phyloP scores from a whole-genome alignment of 92 coral and sea anemone genomes.

The Palythoa grandiflora region DNA sequence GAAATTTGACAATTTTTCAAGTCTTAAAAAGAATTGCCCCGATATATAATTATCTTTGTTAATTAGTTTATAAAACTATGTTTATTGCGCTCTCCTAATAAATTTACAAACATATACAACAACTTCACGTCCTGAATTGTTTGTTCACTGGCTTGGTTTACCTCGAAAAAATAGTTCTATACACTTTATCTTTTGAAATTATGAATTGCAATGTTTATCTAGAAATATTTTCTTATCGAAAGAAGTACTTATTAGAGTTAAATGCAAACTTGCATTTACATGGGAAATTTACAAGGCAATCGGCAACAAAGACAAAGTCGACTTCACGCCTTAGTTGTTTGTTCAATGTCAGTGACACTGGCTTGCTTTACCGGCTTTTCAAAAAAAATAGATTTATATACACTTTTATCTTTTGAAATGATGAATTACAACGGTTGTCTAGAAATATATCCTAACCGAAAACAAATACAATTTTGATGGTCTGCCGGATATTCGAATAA shows the following conservation, averaged over 20 bases:
- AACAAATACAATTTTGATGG: too few relatives aligned
- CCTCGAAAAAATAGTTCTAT: not conserved
- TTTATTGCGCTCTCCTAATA: too few relatives aligned
- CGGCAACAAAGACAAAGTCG: not conserved
- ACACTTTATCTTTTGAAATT: too few relatives aligned
- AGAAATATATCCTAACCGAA: not conserved
- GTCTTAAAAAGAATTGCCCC: too few relatives aligned
- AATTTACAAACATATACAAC: too few relatives aligned
- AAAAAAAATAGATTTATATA: not conserved
- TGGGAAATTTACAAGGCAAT: not conserved
- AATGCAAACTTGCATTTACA: not conserved
- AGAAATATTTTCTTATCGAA: too few relatives aligned
- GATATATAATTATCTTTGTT: not conserved
- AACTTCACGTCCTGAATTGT: too few relatives aligned
- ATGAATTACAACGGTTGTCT: not conserved
- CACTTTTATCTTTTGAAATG: too few relatives aligned
- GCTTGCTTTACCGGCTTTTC: not conserved
- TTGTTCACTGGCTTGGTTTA: too few relatives aligned
- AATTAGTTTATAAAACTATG: too few relatives aligned
- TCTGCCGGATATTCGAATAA: not conserved
- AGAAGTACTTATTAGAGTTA: not conserved
- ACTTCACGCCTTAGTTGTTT: not conserved
- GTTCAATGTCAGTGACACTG: not conserved
- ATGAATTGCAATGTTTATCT: too few relatives aligned
- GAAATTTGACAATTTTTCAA: too few relatives aligned